Conservation (phyloP, 2,888 invertebrate species). For the Dasypolia templi region DNA sequence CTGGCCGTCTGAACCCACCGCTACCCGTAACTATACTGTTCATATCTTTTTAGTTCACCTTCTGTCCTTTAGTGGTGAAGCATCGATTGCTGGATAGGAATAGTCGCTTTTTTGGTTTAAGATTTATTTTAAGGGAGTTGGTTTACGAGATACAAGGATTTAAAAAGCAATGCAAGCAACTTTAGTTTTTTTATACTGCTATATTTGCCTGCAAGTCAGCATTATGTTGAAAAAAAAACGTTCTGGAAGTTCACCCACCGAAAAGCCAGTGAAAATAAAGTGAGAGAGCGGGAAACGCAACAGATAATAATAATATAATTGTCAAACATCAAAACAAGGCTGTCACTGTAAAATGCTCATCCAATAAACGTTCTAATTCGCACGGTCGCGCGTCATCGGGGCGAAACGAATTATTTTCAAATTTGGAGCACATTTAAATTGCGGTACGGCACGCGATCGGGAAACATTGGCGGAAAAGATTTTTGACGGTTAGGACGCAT, state of each 20-base stretch:
- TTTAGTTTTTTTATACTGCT: neutral
- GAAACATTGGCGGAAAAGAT: constrained; percentile 83
- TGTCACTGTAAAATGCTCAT: constrained; percentile 64
- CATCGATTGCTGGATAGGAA: constrained; percentile 40
- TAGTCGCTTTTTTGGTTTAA: constrained; percentile 9
- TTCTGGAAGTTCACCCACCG: too few relatives aligned
- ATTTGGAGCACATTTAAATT: constrained; percentile 90
- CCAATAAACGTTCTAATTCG: constrained; percentile 76
- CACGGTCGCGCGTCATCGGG: constrained; percentile 72
- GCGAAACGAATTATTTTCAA: constrained; percentile 88
- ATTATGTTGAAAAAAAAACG: too few relatives aligned
- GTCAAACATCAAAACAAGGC: constrained; percentile 44
- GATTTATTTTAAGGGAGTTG: constrained; percentile 21
- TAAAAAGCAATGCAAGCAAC: neutral
- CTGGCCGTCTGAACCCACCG: constrained; percentile 63
- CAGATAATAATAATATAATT: constrained; percentile 20
- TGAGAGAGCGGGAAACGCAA: neutral
- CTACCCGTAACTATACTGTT: constrained; percentile 63
- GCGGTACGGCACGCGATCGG: constrained; percentile 88
- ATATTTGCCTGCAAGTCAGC: too few relatives aligned
- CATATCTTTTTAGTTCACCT: constrained; percentile 67
- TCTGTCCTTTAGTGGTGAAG: constrained; percentile 51
- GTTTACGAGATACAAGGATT: neutral
- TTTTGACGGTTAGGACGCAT: constrained; percentile 73
- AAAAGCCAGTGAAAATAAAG: neutral